phyloP scores from a whole-genome alignment of 2,888 invertebrate genomes.

The Acrobasis suavella region DNA sequence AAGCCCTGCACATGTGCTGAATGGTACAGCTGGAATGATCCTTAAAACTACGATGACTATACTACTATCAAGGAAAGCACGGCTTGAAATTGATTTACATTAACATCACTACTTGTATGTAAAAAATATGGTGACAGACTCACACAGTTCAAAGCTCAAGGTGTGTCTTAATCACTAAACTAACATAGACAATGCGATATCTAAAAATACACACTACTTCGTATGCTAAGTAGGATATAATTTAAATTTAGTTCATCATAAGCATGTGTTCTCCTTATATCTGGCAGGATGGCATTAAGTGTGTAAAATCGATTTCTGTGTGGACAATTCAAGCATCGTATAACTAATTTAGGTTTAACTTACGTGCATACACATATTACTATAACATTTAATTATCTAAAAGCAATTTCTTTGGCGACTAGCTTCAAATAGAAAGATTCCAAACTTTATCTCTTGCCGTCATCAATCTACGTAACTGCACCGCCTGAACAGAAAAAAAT shows the following conservation, averaged over 20 bases:
- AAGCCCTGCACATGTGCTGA: constrained; percentile 37
- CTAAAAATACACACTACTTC: constrained; percentile 81
- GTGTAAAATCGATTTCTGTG: constrained; percentile 78
- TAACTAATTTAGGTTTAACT: constrained; percentile 70
- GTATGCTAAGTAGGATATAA: constrained; percentile 77
- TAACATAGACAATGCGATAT: constrained; percentile 81
- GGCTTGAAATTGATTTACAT: constrained; percentile 54
- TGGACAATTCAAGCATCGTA: constrained; percentile 80
- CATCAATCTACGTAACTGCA: constrained; percentile 31
- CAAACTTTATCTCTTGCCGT: constrained; percentile 57
- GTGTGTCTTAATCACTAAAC: constrained; percentile 75
- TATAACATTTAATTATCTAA: constrained; percentile 74
- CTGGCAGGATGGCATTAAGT: constrained; percentile 79
- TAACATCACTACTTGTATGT: constrained; percentile 58
- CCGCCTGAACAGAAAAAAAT: constrained; percentile 31
- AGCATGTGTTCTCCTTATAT: constrained; percentile 75
- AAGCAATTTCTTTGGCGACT: constrained; percentile 76
- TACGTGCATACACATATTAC: constrained; percentile 75
- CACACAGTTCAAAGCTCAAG: constrained; percentile 76
- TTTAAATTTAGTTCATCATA: constrained; percentile 76
- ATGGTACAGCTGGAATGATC: constrained; percentile 42
- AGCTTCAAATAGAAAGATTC: constrained; percentile 80
- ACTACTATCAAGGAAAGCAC: constrained; percentile 62
- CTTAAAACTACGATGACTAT: constrained; percentile 52
- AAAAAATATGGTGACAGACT: constrained; percentile 77